A percentile compares a stretch with the other conserved stretches of the same genome.
Conservation (phyloP, 2,888 invertebrate genomes). For the Cyaniris semiargus region DNA sequence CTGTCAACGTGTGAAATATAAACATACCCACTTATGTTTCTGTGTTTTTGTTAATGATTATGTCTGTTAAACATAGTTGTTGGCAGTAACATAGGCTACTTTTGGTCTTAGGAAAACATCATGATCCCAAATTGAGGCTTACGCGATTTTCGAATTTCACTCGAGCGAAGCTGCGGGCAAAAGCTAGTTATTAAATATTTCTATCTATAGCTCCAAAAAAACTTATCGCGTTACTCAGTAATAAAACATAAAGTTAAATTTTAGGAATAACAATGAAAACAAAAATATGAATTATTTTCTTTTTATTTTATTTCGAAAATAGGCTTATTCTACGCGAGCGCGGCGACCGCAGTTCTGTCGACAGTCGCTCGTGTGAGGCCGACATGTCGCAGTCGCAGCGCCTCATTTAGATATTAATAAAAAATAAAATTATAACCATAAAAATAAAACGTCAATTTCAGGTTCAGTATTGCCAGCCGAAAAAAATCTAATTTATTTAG, state of each 20-base stretch:
- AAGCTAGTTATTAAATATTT: no score
- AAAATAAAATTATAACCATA: slow-evolving; percentile 47
- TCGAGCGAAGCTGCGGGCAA: no score
- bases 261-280: slow-evolving; percentile 36
- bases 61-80: no score
- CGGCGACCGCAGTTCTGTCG: slow-evolving; percentile 58
- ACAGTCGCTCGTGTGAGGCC: not conserved
- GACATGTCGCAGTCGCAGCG: slow-evolving; percentile 59
- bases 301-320: slow-evolving; percentile 75
- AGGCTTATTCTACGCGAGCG: slow-evolving; percentile 71
- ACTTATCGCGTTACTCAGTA: no score
- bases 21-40: slow-evolving; percentile 2
- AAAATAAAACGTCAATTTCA: slow-evolving; percentile 57
- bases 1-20: slow-evolving; percentile 39
- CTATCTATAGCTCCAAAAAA: no score
- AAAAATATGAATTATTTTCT: slow-evolving; percentile 49
- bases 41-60: no score
- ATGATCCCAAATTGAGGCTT: no score
- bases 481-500: slow-evolving; percentile 52
- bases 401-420: slow-evolving; percentile 58
- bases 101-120: no score
- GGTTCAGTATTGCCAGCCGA: slow-evolving; percentile 53
- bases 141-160: no score
- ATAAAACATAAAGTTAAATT: no score
- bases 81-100: no score